A percentile compares a stretch with the other conserved stretches of the same genome.
phyloP scores from a whole-genome alignment of 1,140 invertebrate genomes.

The Trypoxylus dichotomus region DNA sequence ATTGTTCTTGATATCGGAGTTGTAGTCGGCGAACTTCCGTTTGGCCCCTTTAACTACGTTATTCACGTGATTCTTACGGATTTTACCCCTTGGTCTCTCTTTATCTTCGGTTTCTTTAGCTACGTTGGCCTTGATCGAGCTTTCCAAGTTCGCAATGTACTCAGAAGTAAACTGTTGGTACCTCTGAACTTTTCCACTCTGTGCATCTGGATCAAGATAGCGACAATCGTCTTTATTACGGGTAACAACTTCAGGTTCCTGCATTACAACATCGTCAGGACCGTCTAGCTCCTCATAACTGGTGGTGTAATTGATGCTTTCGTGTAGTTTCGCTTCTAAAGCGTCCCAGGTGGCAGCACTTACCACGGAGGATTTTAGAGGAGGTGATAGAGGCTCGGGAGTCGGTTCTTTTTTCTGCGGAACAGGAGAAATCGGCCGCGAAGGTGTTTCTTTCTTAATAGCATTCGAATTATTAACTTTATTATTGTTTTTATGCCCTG shows the following conservation, averaged over 20 bases:
- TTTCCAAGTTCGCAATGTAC: background rate
- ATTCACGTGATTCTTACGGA: background rate
- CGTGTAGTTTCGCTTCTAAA: slow-evolving; percentile 47
- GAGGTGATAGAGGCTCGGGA: slow-evolving; percentile 23
- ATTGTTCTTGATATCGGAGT: slow-evolving; percentile 30
- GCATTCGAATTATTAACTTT: background rate
- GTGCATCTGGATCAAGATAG: background rate
- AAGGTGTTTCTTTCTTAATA: background rate
- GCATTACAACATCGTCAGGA: background rate
- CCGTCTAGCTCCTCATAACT: background rate
- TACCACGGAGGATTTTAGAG: slow-evolving; percentile 40
- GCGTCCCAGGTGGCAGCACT: slow-evolving; percentile 49
- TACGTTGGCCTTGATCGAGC: background rate
- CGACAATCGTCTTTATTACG: slow-evolving; percentile 22
- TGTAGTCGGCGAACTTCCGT: background rate
- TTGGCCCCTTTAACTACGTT: slow-evolving; percentile 1
- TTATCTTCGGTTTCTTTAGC: background rate
- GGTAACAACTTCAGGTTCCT: background rate
- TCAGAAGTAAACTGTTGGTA: background rate
- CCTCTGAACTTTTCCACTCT: background rate
- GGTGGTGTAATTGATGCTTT: background rate
- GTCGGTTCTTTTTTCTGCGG: background rate
- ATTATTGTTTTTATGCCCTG: background rate
- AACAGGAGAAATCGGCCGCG: background rate
- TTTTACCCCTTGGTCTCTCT: background rate